Evolutionary conservation across 2,113 vertebrate species (phyloP).

Genomic region (Aptenodytes patagonicus): DNA sequence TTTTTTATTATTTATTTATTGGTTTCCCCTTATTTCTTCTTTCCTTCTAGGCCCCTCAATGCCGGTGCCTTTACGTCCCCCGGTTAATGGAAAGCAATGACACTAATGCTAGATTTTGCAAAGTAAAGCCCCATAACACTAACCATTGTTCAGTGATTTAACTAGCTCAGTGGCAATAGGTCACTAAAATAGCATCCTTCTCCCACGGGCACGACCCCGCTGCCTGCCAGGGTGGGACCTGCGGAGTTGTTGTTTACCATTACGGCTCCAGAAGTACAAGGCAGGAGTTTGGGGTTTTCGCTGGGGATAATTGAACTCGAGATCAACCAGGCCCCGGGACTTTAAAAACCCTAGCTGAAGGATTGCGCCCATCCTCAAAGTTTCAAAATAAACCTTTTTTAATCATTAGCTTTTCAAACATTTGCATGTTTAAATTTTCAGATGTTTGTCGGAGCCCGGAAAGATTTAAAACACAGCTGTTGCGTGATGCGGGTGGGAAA

Average conservation of each 20-base stretch:
- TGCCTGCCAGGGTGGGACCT: conserved; percentile 45
- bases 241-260: not conserved
- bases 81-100: conserved; percentile 56
- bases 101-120: conserved; percentile 58
- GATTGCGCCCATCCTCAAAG: not conserved
- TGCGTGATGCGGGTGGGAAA: conserved; percentile 41
- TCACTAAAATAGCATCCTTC: conserved; percentile 66
- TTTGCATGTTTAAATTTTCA: conserved; percentile 63
- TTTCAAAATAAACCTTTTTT: conserved; percentile 72
- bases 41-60: conserved; percentile 14
- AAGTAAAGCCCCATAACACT: conserved; percentile 62
- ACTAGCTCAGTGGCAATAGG: conserved; percentile 66
- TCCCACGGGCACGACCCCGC: conserved; percentile 25
- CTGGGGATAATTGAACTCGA: not conserved
- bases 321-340: not conserved
- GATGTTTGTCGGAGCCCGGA: conserved; percentile 51
- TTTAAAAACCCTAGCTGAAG: not conserved
- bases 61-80: conserved; percentile 23
- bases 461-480: conserved; percentile 70
- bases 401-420: conserved; percentile 71
- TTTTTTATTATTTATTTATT: not conserved
- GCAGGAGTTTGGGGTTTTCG: not conserved
- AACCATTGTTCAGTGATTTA: conserved; percentile 68
- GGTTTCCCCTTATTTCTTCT: conserved; percentile 12
- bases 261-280: not conserved